Percentiles rank a stretch among this genome's conserved stretches.
Conservation (phyloP, 1,140 invertebrate genomes). For the Anoplolepis gracilipes region DNA sequence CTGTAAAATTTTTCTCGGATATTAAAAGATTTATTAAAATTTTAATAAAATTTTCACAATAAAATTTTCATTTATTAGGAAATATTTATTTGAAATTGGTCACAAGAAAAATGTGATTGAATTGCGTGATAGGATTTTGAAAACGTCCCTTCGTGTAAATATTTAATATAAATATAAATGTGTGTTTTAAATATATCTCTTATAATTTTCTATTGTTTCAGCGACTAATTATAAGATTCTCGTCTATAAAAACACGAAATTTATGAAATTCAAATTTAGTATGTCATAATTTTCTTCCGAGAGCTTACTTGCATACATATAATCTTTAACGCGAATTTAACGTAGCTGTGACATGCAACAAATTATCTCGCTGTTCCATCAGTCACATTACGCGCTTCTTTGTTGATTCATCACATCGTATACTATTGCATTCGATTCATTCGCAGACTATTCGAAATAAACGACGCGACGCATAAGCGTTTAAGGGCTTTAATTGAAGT, state of each 20-base stretch:
- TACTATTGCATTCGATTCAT: neutral
- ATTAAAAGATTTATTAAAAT: too few species aligned
- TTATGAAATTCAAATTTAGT: slow-evolving; percentile 5
- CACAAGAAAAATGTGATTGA: neutral
- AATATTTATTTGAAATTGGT: neutral
- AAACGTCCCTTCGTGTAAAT: neutral
- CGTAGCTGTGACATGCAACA: neutral
- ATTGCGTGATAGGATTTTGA: neutral
- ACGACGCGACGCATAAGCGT: neutral
- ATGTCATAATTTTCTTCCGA: neutral
- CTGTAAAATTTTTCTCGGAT: neutral
- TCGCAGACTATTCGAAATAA: neutral
- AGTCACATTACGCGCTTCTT: neutral
- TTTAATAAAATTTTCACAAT: too few species aligned
- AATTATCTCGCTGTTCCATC: slow-evolving; percentile 22
- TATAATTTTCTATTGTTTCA: neutral
- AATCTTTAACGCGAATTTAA: slow-evolving; percentile 1
- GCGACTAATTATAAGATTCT: neutral
- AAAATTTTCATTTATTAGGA: neutral
- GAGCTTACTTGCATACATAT: neutral
- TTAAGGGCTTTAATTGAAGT: slow-evolving; percentile 34
- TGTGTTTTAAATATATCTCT: neutral
- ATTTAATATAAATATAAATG: neutral
- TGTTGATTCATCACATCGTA: neutral
- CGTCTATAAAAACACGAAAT: neutral